These are phyloP conservation scores for Morus bassanus DNA, from an alignment of 2,797 vertebrate species.

Conservation along the genomic window DNA sequence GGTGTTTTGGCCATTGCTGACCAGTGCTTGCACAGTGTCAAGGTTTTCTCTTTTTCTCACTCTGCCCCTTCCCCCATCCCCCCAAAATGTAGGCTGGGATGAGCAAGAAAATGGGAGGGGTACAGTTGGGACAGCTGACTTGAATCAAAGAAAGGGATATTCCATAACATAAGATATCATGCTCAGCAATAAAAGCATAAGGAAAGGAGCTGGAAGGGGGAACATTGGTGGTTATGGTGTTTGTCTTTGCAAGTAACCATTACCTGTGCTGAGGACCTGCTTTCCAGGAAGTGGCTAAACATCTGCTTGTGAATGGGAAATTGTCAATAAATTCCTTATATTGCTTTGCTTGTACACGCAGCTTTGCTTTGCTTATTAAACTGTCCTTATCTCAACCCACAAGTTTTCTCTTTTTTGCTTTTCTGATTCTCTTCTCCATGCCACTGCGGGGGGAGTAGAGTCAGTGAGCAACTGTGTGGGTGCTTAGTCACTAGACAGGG, in stretches of 20 bases:
- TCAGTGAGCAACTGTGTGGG: background rate
- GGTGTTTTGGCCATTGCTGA: background rate
- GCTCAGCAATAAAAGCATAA: background rate
- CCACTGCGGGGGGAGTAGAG: background rate
- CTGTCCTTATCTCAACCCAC: background rate
- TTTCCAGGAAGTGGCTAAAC: background rate
- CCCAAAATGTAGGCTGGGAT: fast-evolving
- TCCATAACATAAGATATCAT: background rate
- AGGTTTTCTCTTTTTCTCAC: background rate
- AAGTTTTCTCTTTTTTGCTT: background rate
- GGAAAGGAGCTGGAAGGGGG: background rate
- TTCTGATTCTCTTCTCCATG: background rate
- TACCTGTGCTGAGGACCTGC: background rate
- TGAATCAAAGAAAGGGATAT: background rate
- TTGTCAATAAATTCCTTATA: background rate
- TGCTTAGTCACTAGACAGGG: background rate
- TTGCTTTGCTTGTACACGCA: background rate
- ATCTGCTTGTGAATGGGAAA: background rate
- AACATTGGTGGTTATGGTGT: background rate
- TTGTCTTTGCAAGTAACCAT: background rate
- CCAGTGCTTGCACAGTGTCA: background rate
- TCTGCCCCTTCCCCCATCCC: background rate
- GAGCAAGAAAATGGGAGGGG: background rate
- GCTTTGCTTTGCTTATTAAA: background rate
- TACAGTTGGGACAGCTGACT: background rate